phyloP scores from a whole-genome alignment of 1,140 invertebrate genomes.

The Hirudo medicinalis region DNA sequence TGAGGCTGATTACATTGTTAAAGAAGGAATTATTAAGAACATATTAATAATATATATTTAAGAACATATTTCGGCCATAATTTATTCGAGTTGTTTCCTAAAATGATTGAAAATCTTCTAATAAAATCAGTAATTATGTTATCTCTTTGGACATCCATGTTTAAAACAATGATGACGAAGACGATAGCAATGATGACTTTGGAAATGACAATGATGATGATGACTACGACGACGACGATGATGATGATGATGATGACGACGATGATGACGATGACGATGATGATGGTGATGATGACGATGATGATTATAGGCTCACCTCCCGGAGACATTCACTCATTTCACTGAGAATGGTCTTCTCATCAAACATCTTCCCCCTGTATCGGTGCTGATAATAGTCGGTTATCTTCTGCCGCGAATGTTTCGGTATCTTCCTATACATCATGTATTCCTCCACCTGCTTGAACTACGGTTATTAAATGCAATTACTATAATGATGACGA shows the following conservation, averaged over 20 bases:
- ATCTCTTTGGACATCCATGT: too few species aligned
- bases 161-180: background rate
- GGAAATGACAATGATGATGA: background rate
- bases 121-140: too few species aligned
- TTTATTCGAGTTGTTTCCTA: too few species aligned
- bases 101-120: too few species aligned
- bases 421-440: conserved; percentile 86
- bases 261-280: background rate
- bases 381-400: conserved; percentile 96
- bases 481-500: too few species aligned
- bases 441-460: conserved; percentile 99
- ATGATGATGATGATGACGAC: background rate
- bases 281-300: background rate
- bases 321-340: conserved; percentile 90
- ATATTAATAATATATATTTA: too few species aligned
- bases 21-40: too few species aligned
- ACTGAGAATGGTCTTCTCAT: conserved; percentile 86
- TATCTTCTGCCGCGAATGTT: conserved; percentile 83
- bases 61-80: too few species aligned
- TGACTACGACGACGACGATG: background rate
- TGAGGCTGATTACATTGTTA: too few species aligned
- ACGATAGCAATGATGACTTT: background rate
- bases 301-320: conserved; percentile 48
- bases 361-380: conserved; percentile 98
- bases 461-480: conserved; percentile 49